These are phyloP conservation scores for Lophura swinhoii DNA, from an alignment of 2,797 vertebrate species.

Conservation along the genomic window DNA sequence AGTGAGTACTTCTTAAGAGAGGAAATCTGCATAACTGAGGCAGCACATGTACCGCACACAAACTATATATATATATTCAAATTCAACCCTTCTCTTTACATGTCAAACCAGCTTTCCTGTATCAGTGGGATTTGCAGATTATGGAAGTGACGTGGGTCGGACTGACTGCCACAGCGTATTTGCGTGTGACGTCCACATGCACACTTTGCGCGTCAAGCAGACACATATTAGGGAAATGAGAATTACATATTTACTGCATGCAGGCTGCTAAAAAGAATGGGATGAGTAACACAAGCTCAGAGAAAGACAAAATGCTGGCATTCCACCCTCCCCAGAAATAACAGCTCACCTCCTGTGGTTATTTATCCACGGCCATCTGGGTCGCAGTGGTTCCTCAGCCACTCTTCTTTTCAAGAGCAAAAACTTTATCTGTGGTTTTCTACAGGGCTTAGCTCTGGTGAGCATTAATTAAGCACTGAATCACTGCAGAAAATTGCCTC, in stretches of 20 bases:
- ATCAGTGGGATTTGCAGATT: not conserved
- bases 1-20: not conserved
- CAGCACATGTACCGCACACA: not conserved
- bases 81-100: not conserved
- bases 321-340: not conserved
- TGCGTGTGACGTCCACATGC: fast-evolving
- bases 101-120: not conserved
- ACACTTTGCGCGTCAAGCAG: not conserved
- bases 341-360: not conserved
- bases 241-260: not conserved
- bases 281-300: not conserved
- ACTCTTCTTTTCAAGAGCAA: not conserved
- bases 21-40: conserved; percentile 15
- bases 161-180: not conserved
- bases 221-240: not conserved
- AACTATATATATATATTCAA: not conserved
- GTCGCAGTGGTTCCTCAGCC: not conserved
- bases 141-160: not conserved
- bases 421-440: not conserved
- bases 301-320: not conserved
- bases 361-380: not conserved
- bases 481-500: conserved; percentile 27
- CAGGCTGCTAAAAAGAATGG: not conserved
- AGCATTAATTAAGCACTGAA: conserved; percentile 15
- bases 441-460: not conserved